These are phyloP conservation scores for Plagodis dolabraria DNA, from an alignment of 2,888 invertebrate genomes.

Conservation along the genomic window DNA sequence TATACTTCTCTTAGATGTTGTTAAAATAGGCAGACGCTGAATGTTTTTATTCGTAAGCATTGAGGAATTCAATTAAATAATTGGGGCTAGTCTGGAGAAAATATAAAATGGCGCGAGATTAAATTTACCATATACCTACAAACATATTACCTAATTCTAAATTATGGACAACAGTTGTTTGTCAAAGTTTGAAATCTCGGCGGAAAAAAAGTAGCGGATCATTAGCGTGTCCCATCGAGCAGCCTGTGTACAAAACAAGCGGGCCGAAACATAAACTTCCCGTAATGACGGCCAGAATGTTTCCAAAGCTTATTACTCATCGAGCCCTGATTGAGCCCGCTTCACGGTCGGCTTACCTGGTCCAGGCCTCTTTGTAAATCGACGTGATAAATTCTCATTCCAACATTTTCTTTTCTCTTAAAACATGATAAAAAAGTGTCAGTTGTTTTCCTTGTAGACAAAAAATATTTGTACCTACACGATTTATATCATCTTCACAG, in stretches of 20 bases:
- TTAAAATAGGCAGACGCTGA: too few species aligned
- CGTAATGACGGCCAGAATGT: slow-evolving; percentile 29
- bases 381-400: slow-evolving; percentile 27
- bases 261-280: slow-evolving; percentile 27
- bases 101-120: too few species aligned
- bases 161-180: neutral
- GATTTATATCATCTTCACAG: slow-evolving; percentile 11
- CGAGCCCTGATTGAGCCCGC: slow-evolving; percentile 29
- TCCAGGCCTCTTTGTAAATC: slow-evolving; percentile 16
- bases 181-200: slow-evolving; percentile 1
- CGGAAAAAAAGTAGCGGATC: slow-evolving; percentile 12
- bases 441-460: slow-evolving; percentile 16
- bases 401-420: slow-evolving; percentile 15
- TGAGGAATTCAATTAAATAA: too few species aligned
- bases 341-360: slow-evolving; percentile 22
- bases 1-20: too few species aligned
- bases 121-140: too few species aligned
- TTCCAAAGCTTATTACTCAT: slow-evolving; percentile 36
- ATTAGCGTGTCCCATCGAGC: slow-evolving; percentile 30
- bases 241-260: slow-evolving; percentile 27
- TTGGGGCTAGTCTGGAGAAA: too few species aligned
- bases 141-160: too few species aligned
- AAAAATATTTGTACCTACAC: slow-evolving; percentile 7
- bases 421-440: slow-evolving; percentile 18
- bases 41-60: too few species aligned